Evolutionary conservation across 2,888 invertebrate species (phyloP).

Genomic region (Troides oblongomaculatus): DNA sequence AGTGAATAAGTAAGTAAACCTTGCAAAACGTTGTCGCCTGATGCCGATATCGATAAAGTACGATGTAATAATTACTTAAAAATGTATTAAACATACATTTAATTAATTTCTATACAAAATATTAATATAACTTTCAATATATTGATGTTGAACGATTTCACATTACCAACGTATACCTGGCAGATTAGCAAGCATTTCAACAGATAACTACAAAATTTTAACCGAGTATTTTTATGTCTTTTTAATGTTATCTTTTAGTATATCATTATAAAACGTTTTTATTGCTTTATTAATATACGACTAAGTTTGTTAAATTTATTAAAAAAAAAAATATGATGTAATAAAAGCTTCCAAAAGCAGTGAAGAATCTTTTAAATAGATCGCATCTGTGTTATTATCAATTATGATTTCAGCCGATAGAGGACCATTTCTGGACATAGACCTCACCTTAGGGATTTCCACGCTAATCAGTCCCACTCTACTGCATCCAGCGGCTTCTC

Average conservation of each 20-base stretch:
- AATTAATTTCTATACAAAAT: no score
- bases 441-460: no score
- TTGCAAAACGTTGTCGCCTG: neutral
- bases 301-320: no score
- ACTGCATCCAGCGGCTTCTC: no score
- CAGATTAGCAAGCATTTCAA: constrained; percentile 21
- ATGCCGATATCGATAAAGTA: neutral
- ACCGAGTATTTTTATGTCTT: constrained; percentile 11
- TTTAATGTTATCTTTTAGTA: neutral
- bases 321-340: no score
- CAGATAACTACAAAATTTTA: constrained; percentile 24
- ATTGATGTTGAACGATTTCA: neutral
- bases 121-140: constrained; percentile 17
- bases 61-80: neutral
- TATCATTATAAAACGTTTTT: neutral
- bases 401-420: no score
- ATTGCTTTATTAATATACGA: neutral
- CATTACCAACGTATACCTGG: constrained; percentile 21
- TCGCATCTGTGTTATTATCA: no score
- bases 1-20: no score
- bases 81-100: neutral
- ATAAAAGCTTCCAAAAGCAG: no score
- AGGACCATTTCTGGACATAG: no score
- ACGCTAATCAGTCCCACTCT: no score
- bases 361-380: no score